Evolutionary conservation across 2,797 vertebrate species (phyloP), one percentile per base, ranked within the genome.

Genomic region (Balearica regulorum): DNA sequence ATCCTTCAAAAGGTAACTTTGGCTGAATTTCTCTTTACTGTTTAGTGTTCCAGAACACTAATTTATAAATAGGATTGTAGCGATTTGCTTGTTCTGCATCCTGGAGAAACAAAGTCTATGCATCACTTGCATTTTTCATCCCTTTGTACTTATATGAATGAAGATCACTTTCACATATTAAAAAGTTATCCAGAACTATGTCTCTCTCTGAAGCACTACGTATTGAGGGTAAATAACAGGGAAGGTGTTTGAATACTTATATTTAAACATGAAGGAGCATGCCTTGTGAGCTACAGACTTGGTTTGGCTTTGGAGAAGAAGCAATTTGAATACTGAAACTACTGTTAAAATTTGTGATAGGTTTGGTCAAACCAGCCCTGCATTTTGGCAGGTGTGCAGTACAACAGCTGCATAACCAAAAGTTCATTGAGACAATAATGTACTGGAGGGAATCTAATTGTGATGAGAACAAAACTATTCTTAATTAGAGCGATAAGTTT

Each of bases 21-120:
- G 65, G 54, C 72, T 83, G 69, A 57, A 13, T 78, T 76, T 55
- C 46, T 89, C 70, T 87, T 68, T 66, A 11, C 60, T 86, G 18
- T 58, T 90, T 46, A 80, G 79, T 35, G 31, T 80, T 84, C 35
- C 48, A 89, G 77, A 78, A 41, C 35, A 33, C 28, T 25, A 75
- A 43, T 51, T 78, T 96, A 62, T 37, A 77, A 77, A 84, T 84
- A 84, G 66, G 48, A 24, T 39, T 86, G 66, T 76, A 41, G 81
- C 37, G 83, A 43, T 93, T 55, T 93, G 86, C 77, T 81, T 61
- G 29, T 83, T 89, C 29, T 89, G 81, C 41, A 24, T 39, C 86
- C 80, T 29, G 43, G 73, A 77, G 65, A 76, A 79, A 29, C 43
- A 62, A 84, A 43, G 28, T 22, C 85, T 86, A 17, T 11, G 43